Evolutionary conservation across 2,797 vertebrate genomes (phyloP).

Genomic region (Falco columbarius): DNA sequence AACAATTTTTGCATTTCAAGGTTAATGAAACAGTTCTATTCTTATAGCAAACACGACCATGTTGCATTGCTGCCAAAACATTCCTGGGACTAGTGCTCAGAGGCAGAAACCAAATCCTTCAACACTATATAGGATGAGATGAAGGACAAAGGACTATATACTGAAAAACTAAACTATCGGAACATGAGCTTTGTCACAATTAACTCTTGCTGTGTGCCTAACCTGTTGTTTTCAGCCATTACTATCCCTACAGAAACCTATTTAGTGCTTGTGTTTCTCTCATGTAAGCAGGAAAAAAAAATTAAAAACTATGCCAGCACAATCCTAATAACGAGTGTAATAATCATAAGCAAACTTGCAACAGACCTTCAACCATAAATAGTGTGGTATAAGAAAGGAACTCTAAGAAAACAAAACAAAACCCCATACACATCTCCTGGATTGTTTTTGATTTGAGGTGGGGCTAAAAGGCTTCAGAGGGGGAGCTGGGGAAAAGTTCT

Average conservation of each 20-base stretch:
- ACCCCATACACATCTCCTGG: rapidly evolving
- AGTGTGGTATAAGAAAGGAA: background rate
- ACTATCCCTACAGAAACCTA: background rate
- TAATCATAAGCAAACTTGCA: background rate
- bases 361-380: background rate
- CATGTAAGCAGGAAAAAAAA: background rate
- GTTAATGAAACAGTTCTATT: constrained; percentile 44
- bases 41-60: background rate
- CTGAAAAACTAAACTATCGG: background rate
- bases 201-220: background rate
- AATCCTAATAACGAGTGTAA: background rate
- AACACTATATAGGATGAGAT: background rate
- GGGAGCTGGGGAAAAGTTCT: background rate
- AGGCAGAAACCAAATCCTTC: background rate
- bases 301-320: background rate
- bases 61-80: constrained; percentile 15
- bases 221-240: background rate
- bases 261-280: background rate
- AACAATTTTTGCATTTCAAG: constrained; percentile 6
- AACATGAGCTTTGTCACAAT: background rate
- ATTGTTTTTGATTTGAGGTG: background rate
- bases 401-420: background rate
- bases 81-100: background rate
- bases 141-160: background rate
- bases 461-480: background rate